Evolutionary conservation across 2,113 vertebrate species (phyloP), one percentile per base, ranked within the genome.

Genomic region (Platichthys stellatus): DNA sequence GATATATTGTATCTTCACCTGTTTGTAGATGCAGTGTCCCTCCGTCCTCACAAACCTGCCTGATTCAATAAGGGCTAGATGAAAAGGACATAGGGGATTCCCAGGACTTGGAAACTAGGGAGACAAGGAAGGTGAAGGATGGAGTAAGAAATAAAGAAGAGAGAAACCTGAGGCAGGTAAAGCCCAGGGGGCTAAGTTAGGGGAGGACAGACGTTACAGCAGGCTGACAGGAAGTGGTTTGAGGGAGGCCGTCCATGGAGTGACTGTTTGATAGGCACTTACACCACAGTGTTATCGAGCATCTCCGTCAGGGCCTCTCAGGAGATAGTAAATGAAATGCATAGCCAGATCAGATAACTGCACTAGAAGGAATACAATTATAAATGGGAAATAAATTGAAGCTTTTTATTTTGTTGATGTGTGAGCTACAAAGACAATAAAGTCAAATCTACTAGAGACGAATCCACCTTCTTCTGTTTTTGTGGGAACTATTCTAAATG

Each of bases 291-390:
- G 21, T 82, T 87, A 90, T 86, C 78, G 85, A 89, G 71, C 72
- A 71, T 78, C 82, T 81, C 73, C 57, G 12, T 64, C 45, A 47
- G 70, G 5, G 66, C 58, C 80, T 84, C 88, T 88, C 65, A 62
- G 77, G 90, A 91, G 89, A 62, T 59, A 69, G 31, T 74, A 88
- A 90, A 91, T 93, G 82, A 92, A 92, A 89, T 89, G 72, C 83
- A 84, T 83, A 75, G 66, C 38, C 59, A 77, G 79, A 89, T 92
- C 87, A 84, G 83, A 92, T 92, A 85, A 85, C 87, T 60, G 80
- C 62, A 72, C 66, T 63, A 40, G 63, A 85, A 85, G 81, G 72
- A 80, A 80, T 86, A 64, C 51, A 43, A 53, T 78, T 59, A 64
- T 81, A 72, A 85, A 80, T 53, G 54, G 72, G 76, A 89, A 86